Base-by-base conservation (phyloP, 2,888 invertebrate species). In the Philhelius pedissequus region DNA sequence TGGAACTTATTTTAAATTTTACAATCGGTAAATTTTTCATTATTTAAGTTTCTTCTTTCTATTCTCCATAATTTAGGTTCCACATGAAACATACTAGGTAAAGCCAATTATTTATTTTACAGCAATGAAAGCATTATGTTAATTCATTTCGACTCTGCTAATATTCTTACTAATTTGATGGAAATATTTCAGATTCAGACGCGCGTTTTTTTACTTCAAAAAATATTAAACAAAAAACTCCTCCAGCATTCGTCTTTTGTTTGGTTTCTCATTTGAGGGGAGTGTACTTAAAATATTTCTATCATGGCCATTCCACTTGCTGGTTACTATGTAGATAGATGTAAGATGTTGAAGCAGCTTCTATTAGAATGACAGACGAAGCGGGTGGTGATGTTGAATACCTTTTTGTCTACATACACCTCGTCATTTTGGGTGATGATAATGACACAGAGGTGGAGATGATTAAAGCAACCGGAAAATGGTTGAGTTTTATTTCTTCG, bases 391-490 rank as follows among this genome's bases (percentile, higher is more conserved):
- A 15, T 43, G 35, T 50, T 79, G 68, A 62, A 80, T 74, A 48
- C 18, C 68, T 62, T 54, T 50, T 73, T 43, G 18, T 68, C 66
- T 58, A 48, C 45, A 64, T 58, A 48, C 45, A 64, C 45, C 32
- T 64, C 64, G 43, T 27, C 13, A 56, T 54, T 27, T 60, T n/a
- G 77, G 69, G 62, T 83, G 78, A n/a, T 83, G 82, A n/a, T 84
- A 84, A 80, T 80, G 66, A 58, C 50, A 50, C 13, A 62, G 70
- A 60, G 79, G 68, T 60, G 76, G 66, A 45, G 68, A 81, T 76
- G 86, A 86, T 81, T 86, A 86, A 86, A 86, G 76, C 86, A 86
- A 76, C 86, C 86, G 86, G 86, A 86, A 86, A 86, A 81, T 77
- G 86, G 56, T 81, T 80, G 79, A 74, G 78, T 68, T 48, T 58